Percentiles rank a stretch among this genome's conserved stretches.
Evolutionary conservation across 2,797 vertebrate species (phyloP).

Genomic region (Gambelia wislizenii): DNA sequence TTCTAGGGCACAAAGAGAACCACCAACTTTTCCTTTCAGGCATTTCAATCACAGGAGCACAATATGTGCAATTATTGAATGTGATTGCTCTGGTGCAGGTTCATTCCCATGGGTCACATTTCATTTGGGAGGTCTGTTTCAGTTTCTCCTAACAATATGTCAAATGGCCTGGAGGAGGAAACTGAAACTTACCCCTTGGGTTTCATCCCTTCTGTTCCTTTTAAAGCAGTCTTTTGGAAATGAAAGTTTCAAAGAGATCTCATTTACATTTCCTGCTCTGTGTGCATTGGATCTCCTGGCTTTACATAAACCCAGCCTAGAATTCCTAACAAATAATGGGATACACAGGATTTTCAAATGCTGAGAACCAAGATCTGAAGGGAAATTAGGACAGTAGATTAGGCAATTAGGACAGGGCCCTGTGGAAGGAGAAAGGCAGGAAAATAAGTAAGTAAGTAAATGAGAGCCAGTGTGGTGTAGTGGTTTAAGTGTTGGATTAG

Average conservation of each 20-base stretch:
- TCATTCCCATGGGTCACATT: constrained; percentile 67
- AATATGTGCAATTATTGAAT: constrained; percentile 67
- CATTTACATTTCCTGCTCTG: constrained; percentile 46
- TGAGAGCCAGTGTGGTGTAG: too few species aligned
- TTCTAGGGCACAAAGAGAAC: constrained; percentile 51
- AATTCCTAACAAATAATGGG: not conserved
- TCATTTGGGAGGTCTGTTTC: constrained; percentile 63
- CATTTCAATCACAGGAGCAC: constrained; percentile 60
- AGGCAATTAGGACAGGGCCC: too few species aligned
- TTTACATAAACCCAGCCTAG: not conserved
- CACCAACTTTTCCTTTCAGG: constrained; percentile 62
- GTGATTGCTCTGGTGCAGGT: constrained; percentile 72
- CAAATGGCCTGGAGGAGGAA: constrained; percentile 61
- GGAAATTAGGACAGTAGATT: not conserved
- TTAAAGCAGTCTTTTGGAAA: constrained; percentile 21
- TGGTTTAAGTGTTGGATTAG: too few species aligned
- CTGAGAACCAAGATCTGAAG: not conserved
- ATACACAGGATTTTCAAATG: not conserved
- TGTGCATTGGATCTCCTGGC: constrained; percentile 34
- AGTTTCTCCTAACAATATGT: constrained; percentile 68
- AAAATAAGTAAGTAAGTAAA: too few species aligned
- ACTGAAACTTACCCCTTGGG: constrained; percentile 60
- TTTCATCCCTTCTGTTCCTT: constrained; percentile 59
- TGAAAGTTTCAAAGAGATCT: constrained; percentile 37
- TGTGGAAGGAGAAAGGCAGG: too few species aligned